Conservation (phyloP, 2,888 invertebrate genomes). For the Agrotis exclamationis region DNA sequence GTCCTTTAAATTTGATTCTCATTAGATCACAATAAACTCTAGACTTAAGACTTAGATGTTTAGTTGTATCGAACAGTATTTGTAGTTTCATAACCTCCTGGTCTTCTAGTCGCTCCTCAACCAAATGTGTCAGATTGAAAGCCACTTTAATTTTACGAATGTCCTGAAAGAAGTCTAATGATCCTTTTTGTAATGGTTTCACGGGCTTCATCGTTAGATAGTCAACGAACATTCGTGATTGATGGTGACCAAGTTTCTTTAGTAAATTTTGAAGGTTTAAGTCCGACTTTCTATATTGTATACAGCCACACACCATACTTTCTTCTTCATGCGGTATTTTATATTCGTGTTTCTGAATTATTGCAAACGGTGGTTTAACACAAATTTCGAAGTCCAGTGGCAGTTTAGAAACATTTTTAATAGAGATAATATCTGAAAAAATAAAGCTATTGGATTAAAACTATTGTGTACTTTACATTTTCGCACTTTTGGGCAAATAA, state of each 20-base stretch:
- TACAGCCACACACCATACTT: slow-evolving; percentile 80
- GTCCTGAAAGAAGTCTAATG: slow-evolving; percentile 85
- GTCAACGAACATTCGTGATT: slow-evolving; percentile 80
- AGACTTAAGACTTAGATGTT: slow-evolving; percentile 82
- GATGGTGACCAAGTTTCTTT: slow-evolving; percentile 71
- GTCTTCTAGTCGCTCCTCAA: slow-evolving; percentile 85
- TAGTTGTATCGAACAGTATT: slow-evolving; percentile 85
- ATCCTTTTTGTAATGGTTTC: slow-evolving; percentile 76
- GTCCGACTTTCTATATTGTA: slow-evolving; percentile 81
- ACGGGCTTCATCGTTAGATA: slow-evolving; percentile 83
- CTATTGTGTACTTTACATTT: too few species aligned
- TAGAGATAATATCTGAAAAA: slow-evolving; percentile 88
- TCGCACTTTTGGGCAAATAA: background rate
- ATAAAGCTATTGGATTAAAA: background rate
- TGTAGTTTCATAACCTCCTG: slow-evolving; percentile 87
- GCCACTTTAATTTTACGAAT: slow-evolving; percentile 86
- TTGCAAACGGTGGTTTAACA: slow-evolving; percentile 88
- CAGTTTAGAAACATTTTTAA: slow-evolving; percentile 90
- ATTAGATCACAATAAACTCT: slow-evolving; percentile 83
- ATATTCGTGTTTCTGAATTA: slow-evolving; percentile 83
- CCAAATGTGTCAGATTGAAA: slow-evolving; percentile 81
- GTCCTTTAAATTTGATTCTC: slow-evolving; percentile 85
- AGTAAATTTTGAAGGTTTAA: slow-evolving; percentile 77
- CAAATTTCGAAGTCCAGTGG: slow-evolving; percentile 86
- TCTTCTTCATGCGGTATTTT: slow-evolving; percentile 80